Base-by-base conservation (phyloP, 2,888 invertebrate species). In the Scaptomyza reducta region DNA sequence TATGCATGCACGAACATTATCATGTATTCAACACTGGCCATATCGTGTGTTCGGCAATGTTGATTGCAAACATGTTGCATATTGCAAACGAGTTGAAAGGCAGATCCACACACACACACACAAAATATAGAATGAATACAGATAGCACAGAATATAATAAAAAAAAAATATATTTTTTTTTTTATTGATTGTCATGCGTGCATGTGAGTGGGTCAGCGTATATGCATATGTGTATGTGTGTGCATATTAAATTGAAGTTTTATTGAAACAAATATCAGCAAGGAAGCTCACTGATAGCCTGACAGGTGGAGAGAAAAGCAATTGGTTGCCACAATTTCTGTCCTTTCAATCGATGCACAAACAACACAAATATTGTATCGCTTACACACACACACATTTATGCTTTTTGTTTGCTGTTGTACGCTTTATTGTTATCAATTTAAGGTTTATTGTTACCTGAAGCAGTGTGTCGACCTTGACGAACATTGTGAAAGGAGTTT, bases 181-280 rank as follows among this genome's bases (percentile, higher is more conserved):
- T 49, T 65, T 29, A 47, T 16, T 16, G 25, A 31, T 57, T 38
- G 45, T 18, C 33, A 3, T 29, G 22, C 41, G 14, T 27, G 33
- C 18, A 22, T 53, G 47, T 18, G 31, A 49, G 16, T 40, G 33
- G 40, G 16, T 35, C 38, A 35, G n/a, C 6, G 35, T n/a, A n/a
- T n/a, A 6, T n/a, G 35, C 6, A 35, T 35, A 6, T 35, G n/a
- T 57, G 58, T 35, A 35, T 42, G 51, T 46, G 62, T 49, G 42
- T 59, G 58, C 51, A 80, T 77, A 56, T 69, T 54, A 74, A 78
- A 78, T 77, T 79, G 80, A 77, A 78, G 70, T 77, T 79, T 74
- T 78, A 77, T 74, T 77, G 79, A 57, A 72, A 70, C 67, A 77
- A 77, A 72, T 65, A 68, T 46, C 56, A 53, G 45, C 22, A 70